These are phyloP conservation scores for Drosophila ezoana DNA, from an alignment of 2,888 invertebrate genomes.

Conservation along the genomic window DNA sequence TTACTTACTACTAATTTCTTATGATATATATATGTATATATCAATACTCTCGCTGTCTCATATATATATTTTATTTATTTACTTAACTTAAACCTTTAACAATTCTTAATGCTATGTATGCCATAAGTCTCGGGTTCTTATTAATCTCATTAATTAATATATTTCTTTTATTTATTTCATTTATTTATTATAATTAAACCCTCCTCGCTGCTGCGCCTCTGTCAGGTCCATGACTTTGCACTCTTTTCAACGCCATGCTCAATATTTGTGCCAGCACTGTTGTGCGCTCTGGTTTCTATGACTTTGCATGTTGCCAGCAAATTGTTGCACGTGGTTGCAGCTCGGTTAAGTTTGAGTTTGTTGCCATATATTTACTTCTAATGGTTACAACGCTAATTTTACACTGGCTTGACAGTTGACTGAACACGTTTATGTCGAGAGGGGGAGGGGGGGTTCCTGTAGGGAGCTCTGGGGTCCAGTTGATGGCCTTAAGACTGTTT, in stretches of 20 bases:
- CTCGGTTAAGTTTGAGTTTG: slow-evolving; percentile 41
- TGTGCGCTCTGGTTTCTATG: slow-evolving; percentile 22
- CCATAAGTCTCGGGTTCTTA: too few species aligned
- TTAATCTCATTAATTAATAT: too few species aligned
- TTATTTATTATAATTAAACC: background rate
- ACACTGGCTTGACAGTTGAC: slow-evolving; percentile 70
- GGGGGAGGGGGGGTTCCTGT: background rate
- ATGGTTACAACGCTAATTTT: slow-evolving; percentile 70
- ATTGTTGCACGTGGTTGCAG: slow-evolving; percentile 63
- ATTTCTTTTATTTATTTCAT: too few species aligned
- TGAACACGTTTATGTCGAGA: slow-evolving; percentile 28
- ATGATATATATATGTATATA: too few species aligned
- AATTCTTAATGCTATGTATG: too few species aligned
- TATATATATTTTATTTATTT: too few species aligned
- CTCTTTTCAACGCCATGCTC: slow-evolving; percentile 6
- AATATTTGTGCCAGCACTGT: slow-evolving; percentile 51
- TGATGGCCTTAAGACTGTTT: slow-evolving; percentile 23
- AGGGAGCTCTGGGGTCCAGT: slow-evolving; percentile 19
- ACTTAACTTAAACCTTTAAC: too few species aligned
- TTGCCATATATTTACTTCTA: slow-evolving; percentile 46
- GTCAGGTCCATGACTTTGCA: slow-evolving; percentile 16
- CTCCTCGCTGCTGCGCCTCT: slow-evolving; percentile 2
- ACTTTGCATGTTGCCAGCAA: slow-evolving; percentile 62
- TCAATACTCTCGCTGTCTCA: too few species aligned
- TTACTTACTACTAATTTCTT: too few species aligned